Evolutionary conservation across 2,113 vertebrate genomes (phyloP).

Genomic region (Prionailurus bengalensis): DNA sequence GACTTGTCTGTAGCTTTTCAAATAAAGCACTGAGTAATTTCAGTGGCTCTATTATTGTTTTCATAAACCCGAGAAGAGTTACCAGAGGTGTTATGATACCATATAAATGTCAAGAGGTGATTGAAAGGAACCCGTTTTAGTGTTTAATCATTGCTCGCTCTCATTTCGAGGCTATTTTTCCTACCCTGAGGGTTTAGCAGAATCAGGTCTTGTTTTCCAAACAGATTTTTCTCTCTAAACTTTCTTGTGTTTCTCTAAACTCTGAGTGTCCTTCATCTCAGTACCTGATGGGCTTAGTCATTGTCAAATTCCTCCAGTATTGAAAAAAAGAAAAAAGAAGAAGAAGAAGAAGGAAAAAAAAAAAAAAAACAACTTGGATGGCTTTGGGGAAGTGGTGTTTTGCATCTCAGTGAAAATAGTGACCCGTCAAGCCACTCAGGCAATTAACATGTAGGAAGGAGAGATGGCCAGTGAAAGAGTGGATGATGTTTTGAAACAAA

Average conservation of each 20-base stretch:
- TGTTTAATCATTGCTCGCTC: constrained; percentile 41
- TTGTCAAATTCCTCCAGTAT: constrained; percentile 3
- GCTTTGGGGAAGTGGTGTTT: not conserved
- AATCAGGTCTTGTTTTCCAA: constrained; percentile 72
- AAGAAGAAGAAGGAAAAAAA: not conserved
- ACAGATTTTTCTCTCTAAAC: constrained; percentile 71
- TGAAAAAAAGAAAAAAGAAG: not conserved
- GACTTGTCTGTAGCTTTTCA: constrained; percentile 58
- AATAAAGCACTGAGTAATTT: constrained; percentile 77
- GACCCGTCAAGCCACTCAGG: not conserved
- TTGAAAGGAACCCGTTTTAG: constrained; percentile 58
- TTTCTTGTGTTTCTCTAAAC: constrained; percentile 56
- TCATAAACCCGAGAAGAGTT: constrained; percentile 68
- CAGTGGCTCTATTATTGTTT: constrained; percentile 68
- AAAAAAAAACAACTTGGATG: not conserved
- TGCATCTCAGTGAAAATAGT: constrained; percentile 63
- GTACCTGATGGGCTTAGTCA: constrained; percentile 55
- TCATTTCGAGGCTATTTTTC: constrained; percentile 56
- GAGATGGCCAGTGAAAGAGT: constrained; percentile 29
- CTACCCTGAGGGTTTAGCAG: constrained; percentile 58
- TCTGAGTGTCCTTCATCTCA: constrained; percentile 55
- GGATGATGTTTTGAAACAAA: constrained; percentile 70
- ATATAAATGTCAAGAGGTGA: constrained; percentile 82
- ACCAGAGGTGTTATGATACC: constrained; percentile 69
- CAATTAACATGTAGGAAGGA: constrained; percentile 49